These are phyloP conservation scores for Euborellia annulipes DNA, from an alignment of 1,140 invertebrate genomes.

Conservation along the genomic window DNA sequence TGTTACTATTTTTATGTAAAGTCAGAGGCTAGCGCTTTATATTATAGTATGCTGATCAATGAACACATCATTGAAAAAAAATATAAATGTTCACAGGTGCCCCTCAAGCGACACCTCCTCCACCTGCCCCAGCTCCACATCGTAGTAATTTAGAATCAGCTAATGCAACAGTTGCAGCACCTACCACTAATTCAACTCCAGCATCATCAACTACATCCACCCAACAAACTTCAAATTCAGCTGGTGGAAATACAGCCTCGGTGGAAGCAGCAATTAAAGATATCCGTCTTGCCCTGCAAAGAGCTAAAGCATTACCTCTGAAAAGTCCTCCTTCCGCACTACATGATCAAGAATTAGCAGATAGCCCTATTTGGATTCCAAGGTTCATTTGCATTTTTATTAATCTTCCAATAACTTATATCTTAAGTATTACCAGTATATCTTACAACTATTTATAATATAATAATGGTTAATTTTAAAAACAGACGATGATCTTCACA, in stretches of 20 bases:
- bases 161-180: slow-evolving; percentile 23
- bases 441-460: no score
- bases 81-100: no score
- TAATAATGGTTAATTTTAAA: no score
- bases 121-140: slow-evolving; percentile 45
- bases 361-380: slow-evolving; percentile 48
- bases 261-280: slow-evolving; percentile 68
- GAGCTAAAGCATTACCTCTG: slow-evolving; percentile 49
- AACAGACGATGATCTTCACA: no score
- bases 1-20: no score
- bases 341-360: slow-evolving; percentile 26
- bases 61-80: no score
- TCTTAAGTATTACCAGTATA: no score
- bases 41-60: no score
- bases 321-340: slow-evolving; percentile 30
- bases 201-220: background rate
- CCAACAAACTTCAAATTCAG: background rate
- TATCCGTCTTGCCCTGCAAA: slow-evolving; percentile 58
- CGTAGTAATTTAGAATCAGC: slow-evolving; percentile 25
- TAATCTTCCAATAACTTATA: no score
- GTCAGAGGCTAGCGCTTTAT: no score
- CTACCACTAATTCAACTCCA: slow-evolving; percentile 7
- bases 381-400: slow-evolving; percentile 36
- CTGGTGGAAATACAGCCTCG: slow-evolving; percentile 14
- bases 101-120: slow-evolving; percentile 37